Percentiles rank a stretch among this genome's conserved stretches.
Conservation (phyloP, 2,113 vertebrate species). For the Ammospiza nelsoni region DNA sequence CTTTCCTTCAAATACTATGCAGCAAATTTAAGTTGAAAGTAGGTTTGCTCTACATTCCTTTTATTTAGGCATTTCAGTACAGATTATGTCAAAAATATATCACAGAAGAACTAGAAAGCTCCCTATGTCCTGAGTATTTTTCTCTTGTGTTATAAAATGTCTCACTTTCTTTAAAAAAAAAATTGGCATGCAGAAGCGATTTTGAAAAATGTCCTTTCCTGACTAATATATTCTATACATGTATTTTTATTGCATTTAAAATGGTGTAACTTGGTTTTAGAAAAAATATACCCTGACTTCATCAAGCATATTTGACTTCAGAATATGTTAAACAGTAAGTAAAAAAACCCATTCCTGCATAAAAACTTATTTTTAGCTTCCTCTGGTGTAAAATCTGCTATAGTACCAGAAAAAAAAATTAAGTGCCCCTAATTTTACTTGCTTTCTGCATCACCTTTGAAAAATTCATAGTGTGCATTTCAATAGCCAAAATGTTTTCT, state of each 20-base stretch:
- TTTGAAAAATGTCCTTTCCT: neutral
- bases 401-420: neutral
- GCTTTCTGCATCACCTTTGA: neutral
- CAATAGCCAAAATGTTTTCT: neutral
- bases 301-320: neutral
- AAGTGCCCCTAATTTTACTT: neutral
- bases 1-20: neutral
- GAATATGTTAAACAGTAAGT: neutral
- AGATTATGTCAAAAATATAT: constrained; percentile 13
- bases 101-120: neutral
- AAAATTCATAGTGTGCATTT: neutral
- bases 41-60: neutral
- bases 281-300: neutral
- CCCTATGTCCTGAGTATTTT: neutral
- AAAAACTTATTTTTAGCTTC: neutral
- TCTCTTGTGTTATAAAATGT: neutral
- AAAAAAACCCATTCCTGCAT: rapidly evolving
- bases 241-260: neutral
- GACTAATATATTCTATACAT: neutral
- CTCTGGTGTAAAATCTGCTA: neutral
- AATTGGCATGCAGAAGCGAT: neutral
- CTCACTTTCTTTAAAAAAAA: neutral
- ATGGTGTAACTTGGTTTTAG: neutral
- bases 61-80: neutral
- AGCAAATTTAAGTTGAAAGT: neutral